phyloP scores from a whole-genome alignment of 53 echinoderm and acorn worm genomes.

The Zoroaster sp. region DNA sequence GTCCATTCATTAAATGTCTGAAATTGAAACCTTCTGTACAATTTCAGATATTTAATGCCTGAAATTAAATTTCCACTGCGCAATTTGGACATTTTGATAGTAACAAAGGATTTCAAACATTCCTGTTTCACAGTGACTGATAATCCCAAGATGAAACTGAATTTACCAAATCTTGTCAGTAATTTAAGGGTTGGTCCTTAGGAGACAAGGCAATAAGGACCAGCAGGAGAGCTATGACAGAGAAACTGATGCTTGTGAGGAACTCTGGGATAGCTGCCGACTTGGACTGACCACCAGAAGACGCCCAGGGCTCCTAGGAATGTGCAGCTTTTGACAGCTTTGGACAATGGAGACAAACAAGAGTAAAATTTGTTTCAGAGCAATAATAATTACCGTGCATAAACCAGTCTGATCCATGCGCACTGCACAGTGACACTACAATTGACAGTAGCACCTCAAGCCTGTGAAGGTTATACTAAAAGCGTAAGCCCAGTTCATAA shows the following conservation, averaged over 20 bases:
- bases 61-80: no score
- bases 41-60: no score
- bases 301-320: constrained; percentile 82
- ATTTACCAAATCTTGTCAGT: constrained; percentile 94
- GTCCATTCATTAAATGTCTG: no score
- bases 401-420: no score
- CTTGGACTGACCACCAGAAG: constrained; percentile 75
- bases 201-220: constrained; percentile 78
- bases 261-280: constrained; percentile 82
- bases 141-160: constrained; percentile 74
- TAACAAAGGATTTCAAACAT: neutral
- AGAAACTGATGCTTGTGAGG: constrained; percentile 67
- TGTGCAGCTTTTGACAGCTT: constrained; percentile 83
- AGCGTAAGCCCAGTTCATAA: no score
- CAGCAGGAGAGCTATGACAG: constrained; percentile 72
- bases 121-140: constrained; percentile 85
- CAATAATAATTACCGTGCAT: no score
- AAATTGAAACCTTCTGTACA: no score
- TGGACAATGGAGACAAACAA: neutral
- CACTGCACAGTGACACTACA: no score
- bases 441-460: no score
- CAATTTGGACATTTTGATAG: no score
- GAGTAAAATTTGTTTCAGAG: neutral
- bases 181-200: constrained; percentile 89
- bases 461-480: no score